Evolutionary conservation across 53 echinoderm and acorn worm genomes (phyloP).

Genomic region (Paracentrotus lividus): DNA sequence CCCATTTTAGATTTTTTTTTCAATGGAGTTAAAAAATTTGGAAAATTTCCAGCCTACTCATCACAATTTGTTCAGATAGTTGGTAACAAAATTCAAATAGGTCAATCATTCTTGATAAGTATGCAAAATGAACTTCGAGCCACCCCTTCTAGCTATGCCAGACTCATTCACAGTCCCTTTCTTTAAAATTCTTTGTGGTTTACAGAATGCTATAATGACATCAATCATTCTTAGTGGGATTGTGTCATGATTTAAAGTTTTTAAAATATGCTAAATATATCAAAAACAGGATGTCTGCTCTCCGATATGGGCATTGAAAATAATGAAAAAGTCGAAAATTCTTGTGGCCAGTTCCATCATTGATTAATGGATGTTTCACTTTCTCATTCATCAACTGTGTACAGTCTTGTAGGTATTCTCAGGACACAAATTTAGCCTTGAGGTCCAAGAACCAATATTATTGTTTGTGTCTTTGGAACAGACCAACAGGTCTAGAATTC

Average conservation of each 20-base stretch:
- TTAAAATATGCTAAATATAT: neutral
- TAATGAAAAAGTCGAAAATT: neutral
- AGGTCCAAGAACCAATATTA: neutral
- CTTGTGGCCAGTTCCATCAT: neutral
- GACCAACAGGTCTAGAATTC: neutral
- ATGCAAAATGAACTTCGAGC: neutral
- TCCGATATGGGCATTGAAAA: neutral
- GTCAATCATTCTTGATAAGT: neutral
- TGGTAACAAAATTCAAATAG: neutral
- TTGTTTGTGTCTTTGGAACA: neutral
- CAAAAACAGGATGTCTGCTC: neutral
- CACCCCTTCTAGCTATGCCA: slow-evolving; percentile 19
- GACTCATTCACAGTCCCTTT: neutral
- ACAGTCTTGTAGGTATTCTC: neutral
- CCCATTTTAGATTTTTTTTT: neutral
- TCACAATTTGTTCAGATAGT: neutral
- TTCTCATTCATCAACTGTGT: neutral
- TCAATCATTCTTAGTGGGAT: neutral
- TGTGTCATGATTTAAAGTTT: neutral
- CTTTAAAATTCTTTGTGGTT: neutral
- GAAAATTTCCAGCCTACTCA: neutral
- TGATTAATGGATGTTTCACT: slow-evolving; percentile 34
- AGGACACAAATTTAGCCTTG: neutral
- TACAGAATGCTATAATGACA: neutral
- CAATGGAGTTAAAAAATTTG: neutral